These are phyloP conservation scores for Camponotus pennsylvanicus DNA, from an alignment of 1,140 invertebrate species.

Conservation along the genomic window DNA sequence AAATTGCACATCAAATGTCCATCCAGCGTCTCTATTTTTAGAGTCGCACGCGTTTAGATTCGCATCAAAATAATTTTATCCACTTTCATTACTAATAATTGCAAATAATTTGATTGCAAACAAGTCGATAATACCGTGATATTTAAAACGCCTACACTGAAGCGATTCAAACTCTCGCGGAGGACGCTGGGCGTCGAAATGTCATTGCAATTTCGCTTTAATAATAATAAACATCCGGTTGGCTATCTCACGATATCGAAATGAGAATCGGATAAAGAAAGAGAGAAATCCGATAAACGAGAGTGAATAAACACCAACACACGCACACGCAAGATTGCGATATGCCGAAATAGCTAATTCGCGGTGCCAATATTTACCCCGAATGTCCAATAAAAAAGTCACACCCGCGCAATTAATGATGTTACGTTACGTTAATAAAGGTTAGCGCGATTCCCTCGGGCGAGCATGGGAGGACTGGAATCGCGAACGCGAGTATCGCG, in stretches of 20 bases:
- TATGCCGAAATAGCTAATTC: constrained; percentile 54
- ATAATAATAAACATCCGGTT: constrained; percentile 29
- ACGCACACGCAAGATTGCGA: constrained; percentile 27
- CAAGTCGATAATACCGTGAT: not conserved
- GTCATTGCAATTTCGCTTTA: constrained; percentile 27
- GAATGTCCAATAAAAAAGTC: constrained; percentile 53
- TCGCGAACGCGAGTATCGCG: constrained; percentile 35
- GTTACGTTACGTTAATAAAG: constrained; percentile 63
- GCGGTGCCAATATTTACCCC: constrained; percentile 63
- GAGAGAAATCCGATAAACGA: not conserved
- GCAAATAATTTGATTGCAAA: not conserved
- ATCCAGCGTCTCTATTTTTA: not conserved
- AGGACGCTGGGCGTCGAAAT: constrained; percentile 10
- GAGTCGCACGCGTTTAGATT: not conserved
- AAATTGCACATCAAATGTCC: not conserved
- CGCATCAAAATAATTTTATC: not conserved
- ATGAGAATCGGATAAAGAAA: not conserved
- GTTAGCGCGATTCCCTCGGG: constrained; percentile 16
- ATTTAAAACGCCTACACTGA: not conserved
- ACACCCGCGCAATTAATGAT: constrained; percentile 56
- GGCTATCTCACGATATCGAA: constrained; percentile 39
- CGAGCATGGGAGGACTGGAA: not conserved
- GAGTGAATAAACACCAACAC: constrained; percentile 17
- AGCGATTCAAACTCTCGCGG: not conserved
- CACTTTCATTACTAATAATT: not conserved